Evolutionary conservation across 92 coral and sea anemone genomes (phyloP).

Genomic region (Zoanthus gigantus): DNA sequence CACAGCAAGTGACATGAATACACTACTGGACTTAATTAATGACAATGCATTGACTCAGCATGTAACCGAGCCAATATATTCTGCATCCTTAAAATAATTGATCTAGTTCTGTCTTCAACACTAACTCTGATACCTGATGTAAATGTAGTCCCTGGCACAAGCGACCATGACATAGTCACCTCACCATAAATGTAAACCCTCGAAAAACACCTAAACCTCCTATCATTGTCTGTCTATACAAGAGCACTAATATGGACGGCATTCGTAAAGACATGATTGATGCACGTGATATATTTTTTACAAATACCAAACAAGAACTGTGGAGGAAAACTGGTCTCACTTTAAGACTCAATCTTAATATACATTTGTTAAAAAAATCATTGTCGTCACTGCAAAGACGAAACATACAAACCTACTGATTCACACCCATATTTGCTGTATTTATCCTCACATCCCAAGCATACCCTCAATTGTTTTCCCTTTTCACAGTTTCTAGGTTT

Average conservation of each 20-base stretch:
- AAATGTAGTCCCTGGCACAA: slow-evolving; percentile 43
- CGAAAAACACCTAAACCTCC: slow-evolving; percentile 20
- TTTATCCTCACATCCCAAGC: no score
- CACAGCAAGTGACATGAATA: slow-evolving; percentile 41
- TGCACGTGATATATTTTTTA: neutral
- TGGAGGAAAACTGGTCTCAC: neutral
- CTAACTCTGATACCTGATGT: slow-evolving; percentile 42
- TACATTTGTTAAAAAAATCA: neutral
- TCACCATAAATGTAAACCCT: neutral
- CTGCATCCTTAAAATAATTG: slow-evolving; percentile 30
- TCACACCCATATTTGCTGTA: no score
- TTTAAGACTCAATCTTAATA: neutral
- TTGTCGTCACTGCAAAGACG: slow-evolving; percentile 27
- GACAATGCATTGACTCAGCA: slow-evolving; percentile 43
- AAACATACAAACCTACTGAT: neutral
- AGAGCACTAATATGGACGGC: slow-evolving; percentile 12
- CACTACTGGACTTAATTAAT: slow-evolving; percentile 35
- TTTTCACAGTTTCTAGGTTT: no score
- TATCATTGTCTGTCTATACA: slow-evolving; percentile 6
- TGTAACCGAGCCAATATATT: slow-evolving; percentile 41
- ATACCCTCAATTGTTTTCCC: no score
- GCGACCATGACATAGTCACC: slow-evolving; percentile 16
- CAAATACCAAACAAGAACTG: no score
- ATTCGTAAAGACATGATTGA: slow-evolving; percentile 21
- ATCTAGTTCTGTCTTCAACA: slow-evolving; percentile 42